Conservation (phyloP, 2,888 invertebrate genomes). For the Lepidocyrtinus sp. region DNA sequence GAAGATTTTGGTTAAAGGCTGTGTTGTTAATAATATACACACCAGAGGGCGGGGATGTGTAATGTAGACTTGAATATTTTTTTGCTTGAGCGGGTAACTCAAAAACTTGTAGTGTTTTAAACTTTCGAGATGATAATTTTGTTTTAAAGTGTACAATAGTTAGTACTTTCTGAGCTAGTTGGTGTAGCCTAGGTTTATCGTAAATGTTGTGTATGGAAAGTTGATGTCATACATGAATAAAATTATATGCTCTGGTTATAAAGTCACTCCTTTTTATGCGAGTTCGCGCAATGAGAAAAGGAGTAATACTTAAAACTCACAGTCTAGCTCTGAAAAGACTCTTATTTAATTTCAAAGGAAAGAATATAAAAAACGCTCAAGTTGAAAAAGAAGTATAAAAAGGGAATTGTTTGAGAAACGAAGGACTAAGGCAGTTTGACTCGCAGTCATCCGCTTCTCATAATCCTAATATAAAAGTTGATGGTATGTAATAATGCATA, state of each 20-base stretch:
- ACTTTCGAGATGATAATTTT: too few relatives aligned
- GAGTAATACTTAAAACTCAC: slow-evolving; percentile 36
- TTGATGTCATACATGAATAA: slow-evolving; percentile 11
- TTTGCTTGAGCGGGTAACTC: too few relatives aligned
- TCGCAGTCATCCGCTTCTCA: neutral
- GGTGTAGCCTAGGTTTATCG: too few relatives aligned
- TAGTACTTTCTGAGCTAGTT: too few relatives aligned
- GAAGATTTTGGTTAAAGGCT: too few relatives aligned
- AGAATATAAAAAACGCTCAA: too few relatives aligned
- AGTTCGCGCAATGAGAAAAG: neutral
- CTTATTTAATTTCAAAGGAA: slow-evolving; percentile 52
- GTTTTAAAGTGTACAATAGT: too few relatives aligned
- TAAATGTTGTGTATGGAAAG: too few relatives aligned
- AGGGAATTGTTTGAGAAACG: slow-evolving; percentile 4
- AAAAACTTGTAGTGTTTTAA: too few relatives aligned
- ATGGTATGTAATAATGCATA: slow-evolving; percentile 12
- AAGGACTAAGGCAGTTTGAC: neutral
- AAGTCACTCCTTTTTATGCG: slow-evolving; percentile 10
- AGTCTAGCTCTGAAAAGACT: slow-evolving; percentile 33
- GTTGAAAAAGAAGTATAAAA: slow-evolving; percentile 26
- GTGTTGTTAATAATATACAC: too few relatives aligned
- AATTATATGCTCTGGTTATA: slow-evolving; percentile 3
- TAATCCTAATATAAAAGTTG: slow-evolving; percentile 1
- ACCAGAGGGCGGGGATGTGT: too few relatives aligned
- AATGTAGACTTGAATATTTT: too few relatives aligned